Conservation (phyloP, 2,888 invertebrate genomes). For the Branchellion lobata region DNA sequence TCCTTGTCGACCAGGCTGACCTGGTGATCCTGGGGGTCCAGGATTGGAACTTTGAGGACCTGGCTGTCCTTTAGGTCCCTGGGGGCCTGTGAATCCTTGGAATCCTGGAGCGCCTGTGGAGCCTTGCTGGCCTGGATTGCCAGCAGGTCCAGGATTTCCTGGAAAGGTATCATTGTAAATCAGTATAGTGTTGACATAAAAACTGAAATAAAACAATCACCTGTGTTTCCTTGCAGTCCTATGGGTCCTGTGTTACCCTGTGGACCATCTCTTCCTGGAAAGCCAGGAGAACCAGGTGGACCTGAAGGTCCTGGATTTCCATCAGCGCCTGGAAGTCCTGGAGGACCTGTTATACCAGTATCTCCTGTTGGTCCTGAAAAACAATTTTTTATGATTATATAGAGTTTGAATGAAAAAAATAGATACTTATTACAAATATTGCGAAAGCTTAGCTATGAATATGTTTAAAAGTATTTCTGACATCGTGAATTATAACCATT, state of each 20-base stretch:
- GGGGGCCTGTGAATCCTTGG: slow-evolving; percentile 44
- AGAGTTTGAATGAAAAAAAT: too few relatives aligned
- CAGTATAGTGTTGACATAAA: not conserved
- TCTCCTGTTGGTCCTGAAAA: slow-evolving; percentile 21
- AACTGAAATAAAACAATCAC: not conserved
- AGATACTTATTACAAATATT: too few relatives aligned
- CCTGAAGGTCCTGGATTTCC: slow-evolving; percentile 37
- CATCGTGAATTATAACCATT: too few relatives aligned
- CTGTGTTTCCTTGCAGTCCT: slow-evolving; percentile 18
- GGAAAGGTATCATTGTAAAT: not conserved
- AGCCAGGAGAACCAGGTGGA: slow-evolving; percentile 16
- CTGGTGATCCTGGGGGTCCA: slow-evolving; percentile 42
- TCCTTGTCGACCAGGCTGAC: slow-evolving; percentile 47
- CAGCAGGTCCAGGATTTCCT: slow-evolving; percentile 44
- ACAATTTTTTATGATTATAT: too few relatives aligned
- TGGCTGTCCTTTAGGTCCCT: slow-evolving; percentile 42
- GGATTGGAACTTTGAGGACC: slow-evolving; percentile 12
- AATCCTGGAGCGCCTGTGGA: slow-evolving; percentile 45
- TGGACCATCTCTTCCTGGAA: slow-evolving; percentile 34
- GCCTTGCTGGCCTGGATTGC: slow-evolving; percentile 46
- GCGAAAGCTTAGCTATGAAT: too few relatives aligned
- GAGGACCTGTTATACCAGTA: slow-evolving; percentile 24
- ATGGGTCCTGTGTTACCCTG: slow-evolving; percentile 14
- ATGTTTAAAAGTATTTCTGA: too few relatives aligned
- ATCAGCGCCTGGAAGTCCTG: slow-evolving; percentile 18